phyloP scores from a whole-genome alignment of 2,888 invertebrate species.

The Proisotoma minuta region DNA sequence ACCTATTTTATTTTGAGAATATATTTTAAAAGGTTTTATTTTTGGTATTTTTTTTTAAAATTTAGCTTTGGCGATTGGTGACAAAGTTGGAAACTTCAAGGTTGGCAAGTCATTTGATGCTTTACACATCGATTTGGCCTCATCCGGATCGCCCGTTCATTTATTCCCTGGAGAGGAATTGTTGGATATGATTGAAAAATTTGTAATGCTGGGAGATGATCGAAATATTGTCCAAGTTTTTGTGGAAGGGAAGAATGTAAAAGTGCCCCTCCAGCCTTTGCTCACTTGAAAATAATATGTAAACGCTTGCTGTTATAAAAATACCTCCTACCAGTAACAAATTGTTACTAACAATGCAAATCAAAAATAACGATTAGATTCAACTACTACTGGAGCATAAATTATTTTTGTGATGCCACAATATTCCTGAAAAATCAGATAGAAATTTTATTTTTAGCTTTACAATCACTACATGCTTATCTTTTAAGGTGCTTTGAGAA shows the following conservation, averaged over 20 bases:
- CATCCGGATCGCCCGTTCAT: conserved; percentile 50
- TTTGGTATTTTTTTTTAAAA: conserved; percentile 44
- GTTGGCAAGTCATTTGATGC: conserved; percentile 84
- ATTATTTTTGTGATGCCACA: too few relatives aligned
- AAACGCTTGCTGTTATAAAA: too few relatives aligned
- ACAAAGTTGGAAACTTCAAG: conserved; percentile 72
- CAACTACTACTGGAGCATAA: too few relatives aligned
- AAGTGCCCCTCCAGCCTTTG: conserved; percentile 8
- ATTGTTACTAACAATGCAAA: too few relatives aligned
- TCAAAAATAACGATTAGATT: too few relatives aligned
- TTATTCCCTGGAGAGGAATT: conserved; percentile 52
- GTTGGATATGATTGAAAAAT: conserved; percentile 65
- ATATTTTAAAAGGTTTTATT: not conserved
- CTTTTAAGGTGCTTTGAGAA: too few relatives aligned
- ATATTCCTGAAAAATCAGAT: too few relatives aligned
- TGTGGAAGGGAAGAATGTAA: conserved; percentile 65
- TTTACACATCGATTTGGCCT: conserved; percentile 65
- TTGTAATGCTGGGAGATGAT: conserved; percentile 75
- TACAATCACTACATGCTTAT: too few relatives aligned
- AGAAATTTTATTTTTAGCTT: too few relatives aligned
- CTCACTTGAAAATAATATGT: not conserved
- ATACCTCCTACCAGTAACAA: too few relatives aligned
- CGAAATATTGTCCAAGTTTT: conserved; percentile 72
- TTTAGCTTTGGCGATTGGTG: conserved; percentile 68
- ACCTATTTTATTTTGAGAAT: conserved; percentile 37